A percentile compares a stretch with the other conserved stretches of the same genome.
Evolutionary conservation across 2,113 vertebrate species (phyloP).

Genomic region (Erythrocercus mccallii): DNA sequence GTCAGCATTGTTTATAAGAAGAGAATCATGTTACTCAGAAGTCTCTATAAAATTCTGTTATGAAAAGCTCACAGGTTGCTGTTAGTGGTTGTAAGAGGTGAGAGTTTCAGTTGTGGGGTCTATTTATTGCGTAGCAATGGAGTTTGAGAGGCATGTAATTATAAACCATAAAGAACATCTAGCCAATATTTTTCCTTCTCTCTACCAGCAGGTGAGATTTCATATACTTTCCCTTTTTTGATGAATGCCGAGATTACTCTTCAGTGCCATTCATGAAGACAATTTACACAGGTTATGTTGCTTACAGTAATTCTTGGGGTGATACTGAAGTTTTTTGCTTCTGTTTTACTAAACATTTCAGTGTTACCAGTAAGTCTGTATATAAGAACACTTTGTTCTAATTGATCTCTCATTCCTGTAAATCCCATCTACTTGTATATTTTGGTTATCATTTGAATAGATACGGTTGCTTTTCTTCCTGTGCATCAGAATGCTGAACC

Average conservation of each 20-base stretch:
- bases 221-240: not conserved
- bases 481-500: not conserved
- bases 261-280: not conserved
- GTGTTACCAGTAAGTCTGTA: not conserved
- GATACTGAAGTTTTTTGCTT: not conserved
- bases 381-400: not conserved
- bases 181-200: not conserved
- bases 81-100: not conserved
- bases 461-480: not conserved
- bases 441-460: not conserved
- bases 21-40: not conserved
- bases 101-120: not conserved
- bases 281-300: not conserved
- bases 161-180: not conserved
- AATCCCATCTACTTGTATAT: not conserved
- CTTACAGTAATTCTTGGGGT: not conserved
- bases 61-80: not conserved
- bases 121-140: not conserved
- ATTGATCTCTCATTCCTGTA: not conserved
- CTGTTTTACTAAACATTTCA: not conserved
- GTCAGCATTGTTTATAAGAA: not conserved
- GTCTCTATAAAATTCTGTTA: not conserved
- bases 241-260: not conserved
- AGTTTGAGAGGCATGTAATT: not conserved
- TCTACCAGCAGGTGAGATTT: not conserved